These are phyloP conservation scores for Heliopora coerulea DNA, from an alignment of 92 coral and sea anemone species.

Conservation along the genomic window DNA sequence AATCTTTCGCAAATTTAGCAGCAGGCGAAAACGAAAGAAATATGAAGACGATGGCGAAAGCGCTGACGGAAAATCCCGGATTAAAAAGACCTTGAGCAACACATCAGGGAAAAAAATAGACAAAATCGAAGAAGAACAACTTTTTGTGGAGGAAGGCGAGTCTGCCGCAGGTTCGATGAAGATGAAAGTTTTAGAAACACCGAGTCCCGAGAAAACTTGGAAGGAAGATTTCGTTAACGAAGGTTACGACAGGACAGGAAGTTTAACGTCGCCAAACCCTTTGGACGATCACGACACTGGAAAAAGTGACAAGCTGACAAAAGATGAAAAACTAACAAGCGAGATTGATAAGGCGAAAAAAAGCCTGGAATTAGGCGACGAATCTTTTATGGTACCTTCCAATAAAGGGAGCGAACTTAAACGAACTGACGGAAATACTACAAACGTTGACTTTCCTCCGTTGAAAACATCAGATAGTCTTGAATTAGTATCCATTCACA, in stretches of 20 bases:
- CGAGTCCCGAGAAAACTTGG: neutral
- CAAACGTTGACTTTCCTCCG: no score
- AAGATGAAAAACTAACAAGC: neutral
- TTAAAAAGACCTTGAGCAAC: constrained; percentile 16
- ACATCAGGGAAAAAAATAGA: neutral
- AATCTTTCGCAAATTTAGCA: constrained; percentile 34
- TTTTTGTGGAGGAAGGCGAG: neutral
- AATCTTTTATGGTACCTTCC: no score
- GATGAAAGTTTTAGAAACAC: constrained; percentile 23
- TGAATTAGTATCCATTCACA: constrained; percentile 1
- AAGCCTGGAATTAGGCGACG: no score
- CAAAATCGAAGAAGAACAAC: constrained; percentile 28
- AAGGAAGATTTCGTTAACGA: neutral
- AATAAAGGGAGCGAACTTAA: no score
- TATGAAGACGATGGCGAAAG: neutral
- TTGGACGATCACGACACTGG: neutral
- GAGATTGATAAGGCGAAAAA: no score
- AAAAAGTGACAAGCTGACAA: neutral
- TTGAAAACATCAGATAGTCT: neutral
- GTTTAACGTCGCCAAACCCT: neutral
- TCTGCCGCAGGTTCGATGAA: neutral
- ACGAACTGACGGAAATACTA: no score
- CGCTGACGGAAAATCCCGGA: constrained; percentile 2
- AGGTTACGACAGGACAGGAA: constrained; percentile 2
- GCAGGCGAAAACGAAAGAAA: constrained; percentile 20